These are phyloP conservation scores for Python bivittatus DNA, from an alignment of 2,113 vertebrate genomes.

Conservation along the genomic window DNA sequence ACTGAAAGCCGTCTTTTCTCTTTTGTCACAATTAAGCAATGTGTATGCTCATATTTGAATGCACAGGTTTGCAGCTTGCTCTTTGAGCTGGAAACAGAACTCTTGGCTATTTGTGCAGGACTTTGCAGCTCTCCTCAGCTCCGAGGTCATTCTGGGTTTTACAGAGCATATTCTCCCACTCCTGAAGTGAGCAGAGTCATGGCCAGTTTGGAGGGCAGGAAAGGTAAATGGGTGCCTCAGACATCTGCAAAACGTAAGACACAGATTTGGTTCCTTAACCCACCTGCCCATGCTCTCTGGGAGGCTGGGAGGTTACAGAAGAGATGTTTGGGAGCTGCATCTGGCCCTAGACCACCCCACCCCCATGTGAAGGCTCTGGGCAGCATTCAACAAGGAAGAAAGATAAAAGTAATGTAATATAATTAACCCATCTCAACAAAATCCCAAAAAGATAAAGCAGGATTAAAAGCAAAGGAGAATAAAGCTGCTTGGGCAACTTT, in stretches of 20 bases:
- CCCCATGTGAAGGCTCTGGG: background rate
- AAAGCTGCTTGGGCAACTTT: background rate
- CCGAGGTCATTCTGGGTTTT: background rate
- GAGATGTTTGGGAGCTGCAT: too few relatives aligned
- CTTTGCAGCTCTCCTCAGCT: too few relatives aligned
- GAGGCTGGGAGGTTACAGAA: background rate
- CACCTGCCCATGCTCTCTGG: background rate
- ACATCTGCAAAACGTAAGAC: background rate
- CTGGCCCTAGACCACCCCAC: background rate
- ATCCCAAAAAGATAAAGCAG: background rate
- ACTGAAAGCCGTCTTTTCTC: background rate
- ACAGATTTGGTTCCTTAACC: background rate
- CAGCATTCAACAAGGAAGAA: background rate
- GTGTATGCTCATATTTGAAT: background rate
- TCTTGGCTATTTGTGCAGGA: background rate
- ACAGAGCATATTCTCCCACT: background rate
- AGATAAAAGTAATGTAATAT: background rate
- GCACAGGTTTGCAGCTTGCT: background rate
- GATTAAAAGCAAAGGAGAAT: background rate
- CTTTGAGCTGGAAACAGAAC: background rate
- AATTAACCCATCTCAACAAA: background rate
- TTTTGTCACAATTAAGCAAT: background rate
- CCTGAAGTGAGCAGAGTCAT: background rate
- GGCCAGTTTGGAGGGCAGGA: background rate
- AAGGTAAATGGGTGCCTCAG: background rate